Evolutionary conservation across 1,140 invertebrate genomes (phyloP), one percentile per base, ranked within the genome.

Genomic region (Trichonephila inaurata): DNA sequence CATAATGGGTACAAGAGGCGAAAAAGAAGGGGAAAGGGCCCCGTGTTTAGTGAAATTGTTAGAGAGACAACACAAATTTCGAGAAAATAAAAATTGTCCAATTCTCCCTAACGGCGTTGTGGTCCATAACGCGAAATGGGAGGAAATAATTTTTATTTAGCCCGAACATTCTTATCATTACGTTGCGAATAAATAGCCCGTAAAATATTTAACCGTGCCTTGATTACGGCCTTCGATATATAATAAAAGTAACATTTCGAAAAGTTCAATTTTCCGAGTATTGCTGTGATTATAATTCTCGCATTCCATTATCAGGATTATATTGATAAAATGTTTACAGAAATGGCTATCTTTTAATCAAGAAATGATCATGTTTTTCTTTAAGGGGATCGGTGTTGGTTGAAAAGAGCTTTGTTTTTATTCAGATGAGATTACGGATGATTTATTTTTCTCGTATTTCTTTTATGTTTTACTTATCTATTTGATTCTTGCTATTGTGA

Each of bases 91-190:
- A 89, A 89, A 89, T 89, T 77, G 51, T 89, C 85, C n/a, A 87
- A 77, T 77, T 77, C 72, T 51, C 28, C 72, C 24, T 33, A 87
- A 87, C 85, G 61, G 85, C 24, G 85, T n/a, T 62, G 82, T 60
- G 82, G 82, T 51, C 61, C 58, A 44, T 87, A 64, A 87, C 61
- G 85, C 14, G 72, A 40, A 89, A 89, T 60, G 62, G 66, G 64
- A 44, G 51, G 88, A 89, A 82, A 91, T 91, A 62, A 91, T 91
- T 91, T 91, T 91, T 82, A 91, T 91, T 82, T 88, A 40, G 60
- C 60, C 51, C 10, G 14, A 12, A 24, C 51, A 89, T 89, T 77
- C 66, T 89, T 89, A 89, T 89, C 88, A 77, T 21, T 24, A 24
- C 24, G 33, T 44, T 88, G 62, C 16, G 58, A 33, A 89, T 33